phyloP scores from a whole-genome alignment of 1,140 invertebrate species.

The Cydia amplana region DNA sequence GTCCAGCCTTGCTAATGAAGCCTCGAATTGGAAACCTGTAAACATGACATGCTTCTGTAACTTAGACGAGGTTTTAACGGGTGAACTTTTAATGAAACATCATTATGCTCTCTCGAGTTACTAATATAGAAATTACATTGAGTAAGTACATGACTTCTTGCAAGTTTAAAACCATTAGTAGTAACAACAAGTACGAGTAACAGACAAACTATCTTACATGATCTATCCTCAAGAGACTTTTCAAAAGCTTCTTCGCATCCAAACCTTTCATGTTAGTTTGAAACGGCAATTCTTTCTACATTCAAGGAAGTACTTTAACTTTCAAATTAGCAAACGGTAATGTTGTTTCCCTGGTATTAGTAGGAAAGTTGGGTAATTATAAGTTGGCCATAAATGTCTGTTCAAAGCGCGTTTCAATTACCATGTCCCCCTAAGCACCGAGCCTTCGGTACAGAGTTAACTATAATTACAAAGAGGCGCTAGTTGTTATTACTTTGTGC shows the following conservation, averaged over 20 bases:
- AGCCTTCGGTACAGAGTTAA: constrained; percentile 50
- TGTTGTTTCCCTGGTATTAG: background rate
- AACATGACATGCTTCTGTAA: constrained; percentile 23
- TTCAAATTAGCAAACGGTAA: constrained; percentile 13
- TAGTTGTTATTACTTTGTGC: constrained; percentile 57
- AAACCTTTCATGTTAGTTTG: background rate
- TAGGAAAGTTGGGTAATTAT: constrained; percentile 7
- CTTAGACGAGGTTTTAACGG: background rate
- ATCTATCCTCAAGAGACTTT: background rate
- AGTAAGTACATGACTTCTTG: background rate
- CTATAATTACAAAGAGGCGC: constrained; percentile 60
- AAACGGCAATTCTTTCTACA: background rate
- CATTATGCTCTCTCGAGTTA: constrained; percentile 11
- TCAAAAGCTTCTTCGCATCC: background rate
- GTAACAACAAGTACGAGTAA: background rate
- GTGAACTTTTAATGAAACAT: background rate
- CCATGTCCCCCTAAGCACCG: constrained; percentile 56
- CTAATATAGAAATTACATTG: background rate
- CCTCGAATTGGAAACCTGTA: constrained; percentile 38
- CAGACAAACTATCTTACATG: background rate
- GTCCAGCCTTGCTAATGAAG: constrained; percentile 50
- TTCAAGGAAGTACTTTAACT: background rate
- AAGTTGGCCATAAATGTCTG: constrained; percentile 25
- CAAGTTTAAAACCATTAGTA: constrained; percentile 3
- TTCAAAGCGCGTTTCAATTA: constrained; percentile 52